A percentile compares a stretch with the other conserved stretches of the same genome.
phyloP scores from a whole-genome alignment of 1,140 invertebrate species.

The Goniozus legneri region DNA sequence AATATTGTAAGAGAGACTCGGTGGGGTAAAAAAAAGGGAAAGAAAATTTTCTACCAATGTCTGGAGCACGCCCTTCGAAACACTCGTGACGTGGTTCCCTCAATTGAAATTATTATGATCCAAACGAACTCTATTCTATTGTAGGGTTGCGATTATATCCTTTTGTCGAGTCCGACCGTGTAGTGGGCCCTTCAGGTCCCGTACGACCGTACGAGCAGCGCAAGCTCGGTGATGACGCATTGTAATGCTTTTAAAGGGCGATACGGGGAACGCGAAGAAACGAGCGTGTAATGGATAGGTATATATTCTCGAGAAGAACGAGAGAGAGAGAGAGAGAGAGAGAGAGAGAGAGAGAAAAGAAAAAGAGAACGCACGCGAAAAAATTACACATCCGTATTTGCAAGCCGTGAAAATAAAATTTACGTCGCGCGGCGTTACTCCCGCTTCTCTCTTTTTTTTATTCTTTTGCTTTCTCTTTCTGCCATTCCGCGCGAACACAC shows the following conservation, averaged over 20 bases:
- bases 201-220: neutral
- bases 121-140: slow-evolving; percentile 46
- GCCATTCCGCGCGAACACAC: neutral
- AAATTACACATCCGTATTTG: slow-evolving; percentile 13
- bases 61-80: slow-evolving; percentile 27
- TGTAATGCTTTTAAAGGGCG: slow-evolving; percentile 43
- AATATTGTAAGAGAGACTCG: too few species aligned
- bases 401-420: slow-evolving; percentile 8
- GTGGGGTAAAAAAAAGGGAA: too few species aligned
- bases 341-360: too few species aligned
- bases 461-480: neutral
- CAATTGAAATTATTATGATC: slow-evolving; percentile 48
- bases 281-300: slow-evolving; percentile 37
- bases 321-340: too few species aligned
- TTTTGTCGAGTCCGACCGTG: slow-evolving; percentile 44
- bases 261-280: slow-evolving; percentile 29
- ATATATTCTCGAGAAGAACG: slow-evolving; percentile 21
- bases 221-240: slow-evolving; percentile 47
- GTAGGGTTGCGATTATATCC: slow-evolving; percentile 45
- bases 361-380: too few species aligned
- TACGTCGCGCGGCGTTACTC: neutral
- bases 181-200: slow-evolving; percentile 38
- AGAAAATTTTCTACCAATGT: too few species aligned
- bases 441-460: neutral
- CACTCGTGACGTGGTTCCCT: slow-evolving; percentile 26